Percentiles rank a stretch among this genome's conserved stretches.
phyloP scores from a whole-genome alignment of 2,888 invertebrate genomes.

The Atethmia centrago region DNA sequence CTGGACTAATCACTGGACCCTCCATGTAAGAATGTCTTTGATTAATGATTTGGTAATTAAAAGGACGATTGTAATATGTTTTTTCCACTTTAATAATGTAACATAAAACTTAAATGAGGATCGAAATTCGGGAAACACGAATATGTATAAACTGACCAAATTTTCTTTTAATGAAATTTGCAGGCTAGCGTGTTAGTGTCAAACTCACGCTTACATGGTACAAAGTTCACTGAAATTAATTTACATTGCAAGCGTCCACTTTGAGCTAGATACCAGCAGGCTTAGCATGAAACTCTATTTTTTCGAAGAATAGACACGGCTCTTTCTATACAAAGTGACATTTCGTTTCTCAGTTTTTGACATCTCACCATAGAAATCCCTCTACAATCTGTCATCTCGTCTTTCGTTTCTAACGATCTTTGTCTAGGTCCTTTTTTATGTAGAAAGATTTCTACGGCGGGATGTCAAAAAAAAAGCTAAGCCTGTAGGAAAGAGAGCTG shows the following conservation, averaged over 20 bases:
- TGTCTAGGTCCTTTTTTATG: too few relatives aligned
- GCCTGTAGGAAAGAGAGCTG: not conserved
- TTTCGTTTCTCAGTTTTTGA: too few relatives aligned
- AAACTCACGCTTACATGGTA: conserved; percentile 44
- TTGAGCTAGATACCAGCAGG: conserved; percentile 19
- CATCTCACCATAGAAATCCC: too few relatives aligned
- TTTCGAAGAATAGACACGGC: too few relatives aligned
- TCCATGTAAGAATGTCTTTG: conserved; percentile 10
- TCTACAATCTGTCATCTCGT: too few relatives aligned
- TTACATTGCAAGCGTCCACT: conserved; percentile 44
- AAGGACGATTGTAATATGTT: not conserved
- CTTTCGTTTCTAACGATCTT: too few relatives aligned
- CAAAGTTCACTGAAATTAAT: conserved; percentile 57
- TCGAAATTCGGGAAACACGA: conserved; percentile 29
- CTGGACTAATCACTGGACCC: too few relatives aligned
- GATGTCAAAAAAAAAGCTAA: too few relatives aligned
- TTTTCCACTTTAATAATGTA: conserved; percentile 1
- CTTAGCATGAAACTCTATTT: too few relatives aligned
- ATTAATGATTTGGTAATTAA: not conserved
- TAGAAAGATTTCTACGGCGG: too few relatives aligned
- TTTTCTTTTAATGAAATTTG: conserved; percentile 53
- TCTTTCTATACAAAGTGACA: too few relatives aligned
- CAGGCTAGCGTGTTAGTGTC: conserved; percentile 48
- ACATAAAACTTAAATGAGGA: conserved; percentile 22
- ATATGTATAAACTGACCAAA: conserved; percentile 41